Evolutionary conservation across 2,888 invertebrate species (phyloP).

Genomic region (Pyrrhia umbra): DNA sequence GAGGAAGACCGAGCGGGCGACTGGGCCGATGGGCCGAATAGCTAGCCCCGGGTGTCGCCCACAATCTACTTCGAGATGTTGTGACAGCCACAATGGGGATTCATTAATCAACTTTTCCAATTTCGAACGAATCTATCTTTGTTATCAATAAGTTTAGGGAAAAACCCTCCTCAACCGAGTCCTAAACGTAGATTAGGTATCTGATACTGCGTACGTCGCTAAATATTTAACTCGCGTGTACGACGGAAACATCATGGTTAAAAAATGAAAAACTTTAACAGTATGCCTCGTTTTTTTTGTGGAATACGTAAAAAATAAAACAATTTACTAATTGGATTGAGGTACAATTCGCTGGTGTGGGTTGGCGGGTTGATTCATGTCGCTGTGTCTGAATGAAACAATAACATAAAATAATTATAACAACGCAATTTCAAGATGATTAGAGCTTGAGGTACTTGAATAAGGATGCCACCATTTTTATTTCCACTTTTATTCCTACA

Average conservation of each 20-base stretch:
- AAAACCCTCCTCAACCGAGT: slow-evolving; percentile 42
- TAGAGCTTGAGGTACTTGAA: too few species aligned
- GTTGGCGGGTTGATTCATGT: slow-evolving; percentile 11
- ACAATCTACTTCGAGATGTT: slow-evolving; percentile 70
- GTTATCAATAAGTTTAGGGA: slow-evolving; percentile 69
- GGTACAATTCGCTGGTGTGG: not conserved
- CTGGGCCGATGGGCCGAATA: slow-evolving; percentile 20
- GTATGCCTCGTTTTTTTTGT: not conserved
- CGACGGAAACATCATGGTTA: not conserved
- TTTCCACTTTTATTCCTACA: too few species aligned
- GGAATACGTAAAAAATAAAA: slow-evolving; percentile 14
- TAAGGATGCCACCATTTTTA: too few species aligned
- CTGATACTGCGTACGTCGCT: slow-evolving; percentile 1
- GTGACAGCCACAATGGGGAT: slow-evolving; percentile 76
- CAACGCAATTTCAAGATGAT: not conserved
- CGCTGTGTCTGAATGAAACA: not conserved
- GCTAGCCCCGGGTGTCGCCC: slow-evolving; percentile 36
- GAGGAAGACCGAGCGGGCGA: not conserved
- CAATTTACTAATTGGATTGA: slow-evolving; percentile 35
- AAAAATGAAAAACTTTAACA: slow-evolving; percentile 13
- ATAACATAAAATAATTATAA: not conserved
- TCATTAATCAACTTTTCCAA: slow-evolving; percentile 88
- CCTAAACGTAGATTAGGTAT: slow-evolving; percentile 42
- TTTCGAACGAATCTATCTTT: slow-evolving; percentile 75
- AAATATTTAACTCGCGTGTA: too few species aligned